A percentile compares a stretch with the other conserved stretches of the same genome.
Conservation (phyloP, 2,888 invertebrate species). For the Agapostemon virescens region DNA sequence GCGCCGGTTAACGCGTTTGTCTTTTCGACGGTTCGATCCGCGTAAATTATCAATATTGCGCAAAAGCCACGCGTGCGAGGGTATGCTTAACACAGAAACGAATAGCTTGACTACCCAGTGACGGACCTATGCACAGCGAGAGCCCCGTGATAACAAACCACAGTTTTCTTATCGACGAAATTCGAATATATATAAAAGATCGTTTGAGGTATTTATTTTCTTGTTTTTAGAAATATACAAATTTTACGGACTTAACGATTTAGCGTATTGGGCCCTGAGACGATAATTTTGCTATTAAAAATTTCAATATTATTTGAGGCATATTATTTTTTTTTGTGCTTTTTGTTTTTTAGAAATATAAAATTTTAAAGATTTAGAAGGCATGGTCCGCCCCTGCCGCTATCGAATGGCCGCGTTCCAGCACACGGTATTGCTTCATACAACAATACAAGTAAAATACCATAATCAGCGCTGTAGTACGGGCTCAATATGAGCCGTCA, state of each 20-base stretch:
- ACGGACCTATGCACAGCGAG: neutral
- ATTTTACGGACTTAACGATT: neutral
- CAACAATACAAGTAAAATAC: slow-evolving; percentile 77
- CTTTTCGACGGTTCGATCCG: slow-evolving; percentile 32
- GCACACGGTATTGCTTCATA: slow-evolving; percentile 63
- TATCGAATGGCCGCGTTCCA: slow-evolving; percentile 39
- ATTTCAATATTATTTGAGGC: neutral
- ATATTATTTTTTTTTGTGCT: neutral
- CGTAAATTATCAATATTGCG: slow-evolving; percentile 53
- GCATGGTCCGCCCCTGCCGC: neutral
- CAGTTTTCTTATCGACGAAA: neutral
- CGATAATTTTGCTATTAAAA: neutral
- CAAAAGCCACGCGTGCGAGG: slow-evolving; percentile 44
- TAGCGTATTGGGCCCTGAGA: neutral
- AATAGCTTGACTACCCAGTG: slow-evolving; percentile 42
- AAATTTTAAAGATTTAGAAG: neutral
- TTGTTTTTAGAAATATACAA: neutral
- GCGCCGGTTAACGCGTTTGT: slow-evolving; percentile 9
- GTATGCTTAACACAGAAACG: slow-evolving; percentile 51
- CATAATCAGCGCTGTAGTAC: slow-evolving; percentile 71
- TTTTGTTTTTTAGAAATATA: neutral
- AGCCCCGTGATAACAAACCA: neutral
- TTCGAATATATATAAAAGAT: neutral
- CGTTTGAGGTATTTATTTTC: neutral
- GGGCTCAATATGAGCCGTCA: slow-evolving; percentile 78